Evolutionary conservation across 2,888 invertebrate genomes (phyloP).

Genomic region (Sturmia bella): DNA sequence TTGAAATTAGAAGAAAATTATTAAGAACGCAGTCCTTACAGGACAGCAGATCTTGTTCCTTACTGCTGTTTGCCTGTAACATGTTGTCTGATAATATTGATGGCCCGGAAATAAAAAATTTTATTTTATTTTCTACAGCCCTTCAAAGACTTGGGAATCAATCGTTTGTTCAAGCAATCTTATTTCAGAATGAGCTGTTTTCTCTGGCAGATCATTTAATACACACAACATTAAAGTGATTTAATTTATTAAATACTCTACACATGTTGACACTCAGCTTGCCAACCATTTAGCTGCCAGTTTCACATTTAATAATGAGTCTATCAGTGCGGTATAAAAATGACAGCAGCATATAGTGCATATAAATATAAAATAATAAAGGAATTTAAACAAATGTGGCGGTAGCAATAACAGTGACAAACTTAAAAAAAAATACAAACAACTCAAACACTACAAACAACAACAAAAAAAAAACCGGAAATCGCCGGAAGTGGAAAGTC

Average conservation of each 20-base stretch:
- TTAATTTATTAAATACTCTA: constrained; percentile 68
- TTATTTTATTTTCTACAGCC: no score
- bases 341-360: constrained; percentile 35
- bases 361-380: constrained; percentile 38
- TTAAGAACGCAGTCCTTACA: no score
- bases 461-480: constrained; percentile 25
- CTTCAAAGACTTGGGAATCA: no score
- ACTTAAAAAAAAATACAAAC: constrained; percentile 23
- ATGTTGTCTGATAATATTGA: no score
- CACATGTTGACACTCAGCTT: constrained; percentile 68
- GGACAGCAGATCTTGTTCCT: no score
- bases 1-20: no score
- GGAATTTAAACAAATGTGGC: constrained; percentile 48
- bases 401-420: neutral
- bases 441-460: constrained; percentile 35
- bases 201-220: no score
- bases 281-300: constrained; percentile 59
- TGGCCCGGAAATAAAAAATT: no score
- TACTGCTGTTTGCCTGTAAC: no score
- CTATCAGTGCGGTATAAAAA: constrained; percentile 13
- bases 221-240: constrained; percentile 44
- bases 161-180: no score
- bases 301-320: constrained; percentile 49
- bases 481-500: constrained; percentile 37
- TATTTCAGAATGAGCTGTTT: no score